Evolutionary conservation across 2,888 invertebrate species (phyloP).

Genomic region (Caenorhabditis sinica): DNA sequence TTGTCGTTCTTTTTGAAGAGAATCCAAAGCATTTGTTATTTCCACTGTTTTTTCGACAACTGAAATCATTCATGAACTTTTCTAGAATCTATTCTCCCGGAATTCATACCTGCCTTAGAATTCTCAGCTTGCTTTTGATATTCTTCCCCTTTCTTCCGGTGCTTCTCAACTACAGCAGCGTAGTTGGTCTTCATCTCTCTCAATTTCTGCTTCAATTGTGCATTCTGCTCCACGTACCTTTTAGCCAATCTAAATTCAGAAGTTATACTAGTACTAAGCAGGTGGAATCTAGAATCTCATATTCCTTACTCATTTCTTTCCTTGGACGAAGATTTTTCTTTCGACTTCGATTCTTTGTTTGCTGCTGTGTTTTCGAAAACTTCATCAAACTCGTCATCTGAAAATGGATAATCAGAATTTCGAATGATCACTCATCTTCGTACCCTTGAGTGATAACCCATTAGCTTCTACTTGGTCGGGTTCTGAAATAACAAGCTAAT

Average conservation of each 20-base stretch:
- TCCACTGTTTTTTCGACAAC: conserved; percentile 55
- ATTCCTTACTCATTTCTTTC: conserved; percentile 41
- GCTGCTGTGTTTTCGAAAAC: conserved; percentile 17
- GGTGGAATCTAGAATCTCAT: no score
- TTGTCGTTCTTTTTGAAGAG: conserved; percentile 34
- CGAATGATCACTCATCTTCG: neutral
- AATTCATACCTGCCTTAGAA: conserved; percentile 44
- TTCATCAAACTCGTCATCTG: conserved; percentile 38
- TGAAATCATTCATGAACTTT: conserved; percentile 5
- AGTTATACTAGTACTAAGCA: neutral
- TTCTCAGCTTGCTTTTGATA: conserved; percentile 47
- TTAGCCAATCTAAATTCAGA: conserved; percentile 65
- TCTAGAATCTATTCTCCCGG: neutral
- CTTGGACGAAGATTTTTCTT: neutral
- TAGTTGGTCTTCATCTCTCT: conserved; percentile 58
- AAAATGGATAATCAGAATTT: neutral
- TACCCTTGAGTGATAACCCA: conserved; percentile 25
- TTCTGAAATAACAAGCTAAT: conserved; percentile 38
- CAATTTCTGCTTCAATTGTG: conserved; percentile 55
- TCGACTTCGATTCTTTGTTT: conserved; percentile 1
- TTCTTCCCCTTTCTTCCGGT: conserved; percentile 51
- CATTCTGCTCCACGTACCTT: conserved; percentile 68
- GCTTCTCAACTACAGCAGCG: conserved; percentile 29
- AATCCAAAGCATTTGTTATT: conserved; percentile 14
- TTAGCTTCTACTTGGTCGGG: conserved; percentile 44